Conservation (phyloP, 2,113 vertebrate species). For the Rhombomys opimus region DNA sequence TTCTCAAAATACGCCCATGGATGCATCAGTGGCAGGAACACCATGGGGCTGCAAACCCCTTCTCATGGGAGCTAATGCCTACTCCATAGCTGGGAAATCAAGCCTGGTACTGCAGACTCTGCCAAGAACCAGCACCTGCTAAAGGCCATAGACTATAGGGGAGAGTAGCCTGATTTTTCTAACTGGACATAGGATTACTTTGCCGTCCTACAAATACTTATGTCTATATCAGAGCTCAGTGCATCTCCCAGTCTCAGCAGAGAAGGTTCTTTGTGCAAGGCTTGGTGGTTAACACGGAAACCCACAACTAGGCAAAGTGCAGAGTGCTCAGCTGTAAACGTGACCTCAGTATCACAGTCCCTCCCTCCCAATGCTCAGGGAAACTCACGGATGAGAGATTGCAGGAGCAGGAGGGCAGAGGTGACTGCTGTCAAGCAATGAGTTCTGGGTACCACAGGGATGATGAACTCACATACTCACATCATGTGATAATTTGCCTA, state of each 20-base stretch:
- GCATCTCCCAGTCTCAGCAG: neutral
- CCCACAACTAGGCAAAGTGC: no score
- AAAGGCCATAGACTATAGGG: neutral
- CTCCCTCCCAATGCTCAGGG: neutral
- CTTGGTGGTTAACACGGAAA: neutral
- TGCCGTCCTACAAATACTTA: no score
- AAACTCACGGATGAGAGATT: neutral
- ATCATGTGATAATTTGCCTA: neutral
- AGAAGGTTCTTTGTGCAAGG: neutral
- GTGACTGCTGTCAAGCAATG: neutral
- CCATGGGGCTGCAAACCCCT: no score
- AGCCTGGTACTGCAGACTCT: neutral
- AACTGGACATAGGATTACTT: neutral
- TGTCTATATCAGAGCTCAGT: no score
- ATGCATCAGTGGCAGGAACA: neutral
- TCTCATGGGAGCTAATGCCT: neutral
- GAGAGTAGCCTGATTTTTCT: neutral
- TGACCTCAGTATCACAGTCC: neutral
- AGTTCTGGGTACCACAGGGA: neutral
- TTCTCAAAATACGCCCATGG: neutral
- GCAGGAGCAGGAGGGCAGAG: neutral
- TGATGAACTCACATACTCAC: no score
- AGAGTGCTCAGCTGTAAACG: neutral
- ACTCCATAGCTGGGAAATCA: neutral
- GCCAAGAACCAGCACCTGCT: neutral